Evolutionary conservation across 2,888 invertebrate species (phyloP), one percentile per base, ranked within the genome.

Genomic region (Scaptodrosophila latifasciaeformis): DNA sequence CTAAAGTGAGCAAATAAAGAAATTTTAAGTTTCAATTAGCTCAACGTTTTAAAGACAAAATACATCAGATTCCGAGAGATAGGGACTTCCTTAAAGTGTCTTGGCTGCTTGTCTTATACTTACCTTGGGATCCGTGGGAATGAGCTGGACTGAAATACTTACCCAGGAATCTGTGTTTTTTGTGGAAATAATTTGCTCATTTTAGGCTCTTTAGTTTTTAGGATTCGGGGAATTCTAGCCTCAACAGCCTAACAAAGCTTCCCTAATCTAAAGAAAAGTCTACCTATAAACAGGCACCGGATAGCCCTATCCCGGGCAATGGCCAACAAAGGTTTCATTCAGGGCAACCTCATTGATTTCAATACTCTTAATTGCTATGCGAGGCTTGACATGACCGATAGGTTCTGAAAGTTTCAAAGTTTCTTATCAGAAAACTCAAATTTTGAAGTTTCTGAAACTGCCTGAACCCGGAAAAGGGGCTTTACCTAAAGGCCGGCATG

Each of bases 401-500:
- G 85, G 85, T 46, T 86, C 86, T 85, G 67, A 1, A 69, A 74
- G 24, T 34, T 9, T n/a, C 35, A 42, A 35, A 30, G 7, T 1
- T 6, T 13, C 13, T 15, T 2, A 27, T 4, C 30, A 5, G 7
- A 9, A 27, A 10, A 12, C 3, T 4, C 1, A 29, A 15, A 15
- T 19, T 13, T 7, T 34, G 15, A 34, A 27, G 19, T n/a, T 45
- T 18, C 9, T 1, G 1, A 12, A 57, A 54, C 76, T 65, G 76
- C 59, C 69, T 59, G 69, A 76, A 54, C 4, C 2, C 5, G 17
- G 1, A 17, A 2, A 0, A 12, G 18, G 2, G 0, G 59, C 83
- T 84, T 87, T 90, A 93, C 93, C 93, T 93, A 89, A 91, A 92
- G 49, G 87, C 85, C 59, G 93, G 92, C 82, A 91, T 90, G 57